Evolutionary conservation across 2,888 invertebrate species (phyloP), one percentile per base, ranked within the genome.

Genomic region (Scaptodrosophila latifasciaeformis): DNA sequence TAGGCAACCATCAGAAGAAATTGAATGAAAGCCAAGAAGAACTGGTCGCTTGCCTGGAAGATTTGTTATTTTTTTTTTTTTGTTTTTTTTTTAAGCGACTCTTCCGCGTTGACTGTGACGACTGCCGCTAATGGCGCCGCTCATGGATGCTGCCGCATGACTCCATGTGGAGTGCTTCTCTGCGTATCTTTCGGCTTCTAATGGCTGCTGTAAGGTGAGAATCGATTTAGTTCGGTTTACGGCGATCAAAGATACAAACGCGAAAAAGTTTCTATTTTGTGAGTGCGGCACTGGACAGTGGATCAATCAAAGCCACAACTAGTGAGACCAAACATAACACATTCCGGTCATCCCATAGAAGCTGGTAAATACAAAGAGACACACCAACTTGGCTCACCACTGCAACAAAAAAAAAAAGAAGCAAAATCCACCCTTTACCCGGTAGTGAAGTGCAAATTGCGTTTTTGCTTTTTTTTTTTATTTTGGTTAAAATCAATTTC

Each of bases 141-240:
- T 42, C 30, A 37, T 67, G 55, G 64, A 77, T 51, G 69, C 49
- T 79, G 80, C 65, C 70, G 77, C 65, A 67, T 42, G 49, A 31
- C 55, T 55, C 49, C 46, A 50, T 37, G 17, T 54, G 44, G 46
- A 18, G 27, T 48, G 39, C 21, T 13, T 13, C 34, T 51, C 52
- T 48, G 62, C 47, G 49, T 52, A 61, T 66, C 70, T 78, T 78
- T 70, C 66, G 65, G 82, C 85, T 85, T 85, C 85, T 85, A 85
- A 85, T 85, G 81, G 67, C 72, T 70, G 80, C 77, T 80, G 79
- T 69, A 72, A 81, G 71, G 66, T 81, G 85, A 82, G 83, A 85
- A 84, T 85, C 82, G 82, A 83, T 83, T 85, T 85, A 85, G 85
- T 85, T 77, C 75, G 70, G 79, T 84, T 82, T 80, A 83, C 74